Evolutionary conservation across 35 echinoderm and acorn worm genomes (phyloP), one percentile per base, ranked within the genome.

Genomic region (Hemicentrotus pulcherrimus): DNA sequence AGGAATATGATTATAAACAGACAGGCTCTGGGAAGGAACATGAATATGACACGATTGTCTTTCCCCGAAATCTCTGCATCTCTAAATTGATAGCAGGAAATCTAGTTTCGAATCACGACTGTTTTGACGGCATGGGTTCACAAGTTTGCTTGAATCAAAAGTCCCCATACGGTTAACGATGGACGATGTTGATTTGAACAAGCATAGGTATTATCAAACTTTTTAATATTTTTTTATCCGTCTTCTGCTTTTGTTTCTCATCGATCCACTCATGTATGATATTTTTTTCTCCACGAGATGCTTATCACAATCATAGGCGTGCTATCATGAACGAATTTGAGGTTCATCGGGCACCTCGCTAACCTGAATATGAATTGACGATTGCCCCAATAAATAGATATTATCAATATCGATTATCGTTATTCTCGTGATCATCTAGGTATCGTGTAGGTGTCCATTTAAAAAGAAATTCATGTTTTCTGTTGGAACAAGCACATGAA

Each of bases 21-120:
- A 78, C 65, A 78, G 28, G 19, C 4, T 7, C 28, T 78, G 65
- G 65, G 28, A 28, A 78, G 19, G 24, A 78, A 78, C 19, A 78
- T 78, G 88, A 90, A 18, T 45, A 45, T 28, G 32, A 90, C 88
- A 32, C 88, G 32, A 30, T 7, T 47, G 88, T 9, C 32, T 90
- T 90, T 90, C 88, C 32, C 13, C 88, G 88, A 90, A 90, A 90
- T 90, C 88, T 33, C 32, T 33, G 88, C 88, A 90, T 33, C 46
- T 90, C 18, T 5, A 90, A 90, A 90, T 90, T 90, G 32, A 32
- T 90, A 90, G 88, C 88, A 90, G 88, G 88, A 90, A 90, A 47
- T 45, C 88, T 90, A 90, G 32, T 90, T 90, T 90, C 88, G 88
- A 47, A 16, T 90, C 88, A 8, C 88, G 88, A 18, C 31, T 47